Conservation (phyloP, 2,888 invertebrate genomes). For the Acanthosoma haemorrhoidale region DNA sequence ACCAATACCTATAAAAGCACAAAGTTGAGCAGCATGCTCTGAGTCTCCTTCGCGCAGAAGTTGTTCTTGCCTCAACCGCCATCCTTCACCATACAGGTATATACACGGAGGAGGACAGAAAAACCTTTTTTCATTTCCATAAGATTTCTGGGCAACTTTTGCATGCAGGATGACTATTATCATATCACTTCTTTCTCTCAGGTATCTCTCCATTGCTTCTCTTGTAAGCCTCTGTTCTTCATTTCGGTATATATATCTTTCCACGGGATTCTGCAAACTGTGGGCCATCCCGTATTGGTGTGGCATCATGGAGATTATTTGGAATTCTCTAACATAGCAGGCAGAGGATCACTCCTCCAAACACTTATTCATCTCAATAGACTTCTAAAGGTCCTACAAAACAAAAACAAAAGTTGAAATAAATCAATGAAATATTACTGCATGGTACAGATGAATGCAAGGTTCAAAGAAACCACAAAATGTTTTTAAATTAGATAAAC, state of each 20-base stretch:
- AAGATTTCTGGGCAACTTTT: constrained; percentile 99
- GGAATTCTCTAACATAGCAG: constrained; percentile 19
- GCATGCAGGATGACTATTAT: constrained; percentile 96
- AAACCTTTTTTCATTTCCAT: constrained; percentile 98
- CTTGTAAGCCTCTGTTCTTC: constrained; percentile 72
- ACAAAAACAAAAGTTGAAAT: neutral
- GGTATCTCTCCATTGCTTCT: constrained; percentile 94
- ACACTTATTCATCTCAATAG: neutral
- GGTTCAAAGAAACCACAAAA: no score
- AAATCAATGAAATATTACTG: neutral
- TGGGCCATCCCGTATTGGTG: constrained; percentile 63
- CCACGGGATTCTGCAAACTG: constrained; percentile 39
- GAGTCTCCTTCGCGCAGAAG: constrained; percentile 73
- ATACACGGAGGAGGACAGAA: constrained; percentile 99
- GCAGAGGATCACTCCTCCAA: constrained; percentile 3
- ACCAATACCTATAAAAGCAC: constrained; percentile 98
- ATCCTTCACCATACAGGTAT: constrained; percentile 96
- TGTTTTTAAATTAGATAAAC: no score
- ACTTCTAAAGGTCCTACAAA: neutral
- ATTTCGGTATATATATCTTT: constrained; percentile 41
- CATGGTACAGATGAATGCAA: no score
- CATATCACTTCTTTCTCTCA: constrained; percentile 91
- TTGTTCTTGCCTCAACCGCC: constrained; percentile 91
- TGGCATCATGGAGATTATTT: constrained; percentile 55
- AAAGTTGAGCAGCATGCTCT: constrained; percentile 73